Evolutionary conservation across 2,113 vertebrate genomes (phyloP), one percentile per base, ranked within the genome.

Genomic region (Oplegnathus fasciatus): DNA sequence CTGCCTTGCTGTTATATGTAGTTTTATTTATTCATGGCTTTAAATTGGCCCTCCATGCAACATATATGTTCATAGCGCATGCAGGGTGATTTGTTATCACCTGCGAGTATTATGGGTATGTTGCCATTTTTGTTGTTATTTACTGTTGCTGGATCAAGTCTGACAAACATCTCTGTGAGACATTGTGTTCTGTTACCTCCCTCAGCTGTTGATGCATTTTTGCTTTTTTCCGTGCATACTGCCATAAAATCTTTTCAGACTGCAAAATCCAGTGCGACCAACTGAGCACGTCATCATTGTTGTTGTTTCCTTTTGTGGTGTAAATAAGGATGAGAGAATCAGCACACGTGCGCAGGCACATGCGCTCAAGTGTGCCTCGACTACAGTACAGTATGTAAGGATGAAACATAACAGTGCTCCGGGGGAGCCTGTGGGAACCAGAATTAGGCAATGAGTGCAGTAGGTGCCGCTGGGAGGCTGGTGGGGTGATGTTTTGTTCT

Each of bases 401-500:
- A 55, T 71, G 42, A 81, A 82, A 69, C 69, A 40, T 64, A 69
- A 75, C 46, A 48, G 66, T 67, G 58, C 40, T 80, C 40, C 61
- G 37, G 66, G 52, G 18, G 76, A 82, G 44, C 82, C 66, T n/a
- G 78, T 74, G 83, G 84, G 80, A 81, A 73, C 18, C 50, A 78
- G 81, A 85, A 84, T 58, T 26, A 86, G 78, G 87, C 44, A 78
- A 88, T 50, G 67, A 85, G 89, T 79, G 40, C 78, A 89, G 72
- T 32, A 64, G 58, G 74, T 77, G 73, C 86, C 32, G 2, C 42
- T 46, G 84, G 82, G 77, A 89, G 74, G 61, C 68, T 87, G 86
- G 82, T 90, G 91, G 89, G 85, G 89, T 88, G 90, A 91, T 92
- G 91, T 94, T 94, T 90, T 87, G 88, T 73, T 90, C 84, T 79